phyloP scores from a whole-genome alignment of 2,113 vertebrate species.

The Panurus biarmicus region DNA sequence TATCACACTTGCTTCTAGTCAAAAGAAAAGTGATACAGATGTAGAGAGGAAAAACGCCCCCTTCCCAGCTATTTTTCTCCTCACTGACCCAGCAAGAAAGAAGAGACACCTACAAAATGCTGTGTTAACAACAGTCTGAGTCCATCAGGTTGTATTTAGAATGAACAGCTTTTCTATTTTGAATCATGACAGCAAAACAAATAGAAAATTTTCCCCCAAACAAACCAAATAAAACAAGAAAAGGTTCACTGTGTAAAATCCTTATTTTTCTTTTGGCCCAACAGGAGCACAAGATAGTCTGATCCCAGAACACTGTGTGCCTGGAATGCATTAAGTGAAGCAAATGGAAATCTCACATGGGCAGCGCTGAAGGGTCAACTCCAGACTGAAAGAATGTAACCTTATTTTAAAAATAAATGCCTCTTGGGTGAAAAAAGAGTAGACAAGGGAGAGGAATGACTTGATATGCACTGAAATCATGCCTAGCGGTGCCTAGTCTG shows the following conservation, averaged over 20 bases:
- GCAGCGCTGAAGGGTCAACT: not conserved
- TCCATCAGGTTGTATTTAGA: not conserved
- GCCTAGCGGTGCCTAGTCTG: not conserved
- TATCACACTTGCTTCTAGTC: not conserved
- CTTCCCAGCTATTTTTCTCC: not conserved
- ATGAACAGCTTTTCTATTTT: not conserved
- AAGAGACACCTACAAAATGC: not conserved
- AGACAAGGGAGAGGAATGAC: not conserved
- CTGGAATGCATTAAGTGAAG: conserved; percentile 24
- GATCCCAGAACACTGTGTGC: conserved; percentile 1
- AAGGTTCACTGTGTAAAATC: not conserved
- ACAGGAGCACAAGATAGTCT: not conserved
- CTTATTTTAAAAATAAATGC: conserved; percentile 50
- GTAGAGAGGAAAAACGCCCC: not conserved
- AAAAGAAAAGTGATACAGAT: not conserved
- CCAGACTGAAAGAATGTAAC: conserved; percentile 37
- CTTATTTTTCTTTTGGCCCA: not conserved
- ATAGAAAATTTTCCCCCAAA: not conserved
- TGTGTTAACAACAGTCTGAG: not conserved
- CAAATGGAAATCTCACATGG: conserved; percentile 30
- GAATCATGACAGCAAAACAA: not conserved
- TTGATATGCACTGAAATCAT: not conserved
- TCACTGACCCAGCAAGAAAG: not conserved
- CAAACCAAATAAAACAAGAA: not conserved
- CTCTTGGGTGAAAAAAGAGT: not conserved